Conservation (phyloP, 2,113 vertebrate species). For the Lutjanus erythropterus region DNA sequence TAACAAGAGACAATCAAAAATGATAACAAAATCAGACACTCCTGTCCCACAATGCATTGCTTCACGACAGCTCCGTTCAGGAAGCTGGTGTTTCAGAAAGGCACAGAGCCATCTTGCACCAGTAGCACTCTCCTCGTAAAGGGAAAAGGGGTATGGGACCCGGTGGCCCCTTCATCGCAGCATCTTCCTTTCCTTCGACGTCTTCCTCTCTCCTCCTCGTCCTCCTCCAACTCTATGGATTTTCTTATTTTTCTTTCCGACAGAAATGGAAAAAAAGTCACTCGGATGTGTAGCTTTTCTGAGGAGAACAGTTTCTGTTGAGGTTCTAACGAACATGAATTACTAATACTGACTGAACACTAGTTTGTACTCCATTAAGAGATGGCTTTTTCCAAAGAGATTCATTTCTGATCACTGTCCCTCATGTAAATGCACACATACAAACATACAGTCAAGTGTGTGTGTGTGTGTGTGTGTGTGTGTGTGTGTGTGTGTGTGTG, state of each 20-base stretch:
- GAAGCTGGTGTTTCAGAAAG: constrained; percentile 88
- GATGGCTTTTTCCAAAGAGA: constrained; percentile 89
- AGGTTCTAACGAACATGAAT: constrained; percentile 80
- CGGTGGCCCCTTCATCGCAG: constrained; percentile 68
- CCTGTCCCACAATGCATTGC: constrained; percentile 87
- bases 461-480: constrained; percentile 39
- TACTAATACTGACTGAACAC: constrained; percentile 85
- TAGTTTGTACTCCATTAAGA: constrained; percentile 83
- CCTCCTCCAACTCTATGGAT: constrained; percentile 66
- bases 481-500: constrained; percentile 42
- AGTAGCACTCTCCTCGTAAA: constrained; percentile 87
- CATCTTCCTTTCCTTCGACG: constrained; percentile 62
- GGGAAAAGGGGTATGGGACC: constrained; percentile 79
- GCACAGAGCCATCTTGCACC: constrained; percentile 87
- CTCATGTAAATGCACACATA: constrained; percentile 72
- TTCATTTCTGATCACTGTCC: constrained; percentile 76
- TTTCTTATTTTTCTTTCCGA: constrained; percentile 81
- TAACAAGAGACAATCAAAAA: constrained; percentile 83
- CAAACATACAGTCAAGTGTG: constrained; percentile 69
- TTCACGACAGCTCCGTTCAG: constrained; percentile 84
- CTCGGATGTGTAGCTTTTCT: constrained; percentile 75
- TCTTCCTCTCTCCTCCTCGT: constrained; percentile 55
- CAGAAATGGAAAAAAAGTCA: constrained; percentile 86
- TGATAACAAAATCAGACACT: constrained; percentile 80
- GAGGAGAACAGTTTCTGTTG: constrained; percentile 81